phyloP scores from a whole-genome alignment of 1,140 invertebrate species.

The Oncopodura yosiiana region DNA sequence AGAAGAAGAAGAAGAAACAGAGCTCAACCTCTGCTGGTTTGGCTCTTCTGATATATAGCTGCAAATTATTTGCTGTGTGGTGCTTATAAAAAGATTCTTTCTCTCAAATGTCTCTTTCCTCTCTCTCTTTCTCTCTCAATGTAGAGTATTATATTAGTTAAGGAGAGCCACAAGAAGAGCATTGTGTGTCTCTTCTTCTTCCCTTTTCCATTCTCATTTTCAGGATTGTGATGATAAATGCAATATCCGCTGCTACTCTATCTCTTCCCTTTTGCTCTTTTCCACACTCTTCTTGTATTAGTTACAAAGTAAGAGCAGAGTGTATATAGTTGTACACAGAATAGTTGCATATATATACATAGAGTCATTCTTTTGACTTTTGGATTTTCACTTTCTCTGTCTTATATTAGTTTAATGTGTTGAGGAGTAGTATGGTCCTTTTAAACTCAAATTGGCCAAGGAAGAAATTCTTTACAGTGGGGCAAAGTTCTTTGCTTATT shows the following conservation, averaged over 20 bases:
- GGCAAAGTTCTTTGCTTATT: conserved; percentile 33
- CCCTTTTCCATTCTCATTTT: conserved; percentile 16
- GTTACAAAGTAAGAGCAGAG: too few species aligned
- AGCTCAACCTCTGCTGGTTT: too few species aligned
- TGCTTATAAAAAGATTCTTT: conserved; percentile 31
- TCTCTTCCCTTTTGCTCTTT: neutral
- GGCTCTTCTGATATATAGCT: conserved; percentile 34
- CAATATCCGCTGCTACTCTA: conserved; percentile 32
- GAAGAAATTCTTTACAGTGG: conserved; percentile 8
- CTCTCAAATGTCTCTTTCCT: too few species aligned
- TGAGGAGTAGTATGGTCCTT: neutral
- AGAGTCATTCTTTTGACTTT: too few species aligned
- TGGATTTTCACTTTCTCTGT: too few species aligned
- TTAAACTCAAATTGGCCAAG: neutral
- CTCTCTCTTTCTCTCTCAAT: too few species aligned
- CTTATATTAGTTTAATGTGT: too few species aligned
- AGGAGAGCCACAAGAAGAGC: too few species aligned
- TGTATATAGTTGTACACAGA: too few species aligned
- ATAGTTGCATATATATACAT: too few species aligned
- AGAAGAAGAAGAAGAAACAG: conserved; percentile 23
- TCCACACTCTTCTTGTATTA: conserved; percentile 17
- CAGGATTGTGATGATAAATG: conserved; percentile 34
- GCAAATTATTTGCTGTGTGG: conserved; percentile 34
- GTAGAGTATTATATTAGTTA: too few species aligned
- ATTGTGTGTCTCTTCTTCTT: conserved; percentile 23